Percentiles rank a stretch among this genome's conserved stretches.
Evolutionary conservation across 1,140 invertebrate species (phyloP).

Genomic region (Hydropsyche tenuis): DNA sequence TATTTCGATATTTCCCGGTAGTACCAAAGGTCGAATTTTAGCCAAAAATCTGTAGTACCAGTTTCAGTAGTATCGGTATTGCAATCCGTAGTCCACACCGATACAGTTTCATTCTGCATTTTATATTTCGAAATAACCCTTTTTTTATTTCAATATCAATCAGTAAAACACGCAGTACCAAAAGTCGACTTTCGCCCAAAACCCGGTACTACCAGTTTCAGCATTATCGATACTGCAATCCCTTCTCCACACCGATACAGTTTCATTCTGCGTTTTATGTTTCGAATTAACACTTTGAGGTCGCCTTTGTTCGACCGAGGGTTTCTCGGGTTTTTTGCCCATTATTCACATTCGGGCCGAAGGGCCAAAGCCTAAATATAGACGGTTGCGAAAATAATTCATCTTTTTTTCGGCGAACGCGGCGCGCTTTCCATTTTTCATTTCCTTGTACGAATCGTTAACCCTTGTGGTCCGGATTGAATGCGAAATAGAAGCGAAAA

Average conservation of each 20-base stretch:
- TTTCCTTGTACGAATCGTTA: conserved; percentile 19
- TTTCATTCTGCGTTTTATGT: no score
- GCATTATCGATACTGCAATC: no score
- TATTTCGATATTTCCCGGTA: no score
- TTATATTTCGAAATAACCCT: no score
- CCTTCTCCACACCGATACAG: not conserved
- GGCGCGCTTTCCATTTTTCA: conserved; percentile 7
- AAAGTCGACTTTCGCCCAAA: no score
- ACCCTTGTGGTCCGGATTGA: conserved; percentile 6
- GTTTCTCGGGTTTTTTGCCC: not conserved
- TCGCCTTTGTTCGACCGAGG: not conserved
- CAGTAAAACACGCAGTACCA: no score
- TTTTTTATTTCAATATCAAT: no score
- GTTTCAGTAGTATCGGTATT: no score
- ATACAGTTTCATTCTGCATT: not conserved
- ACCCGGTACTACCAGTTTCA: no score
- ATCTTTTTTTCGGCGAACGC: not conserved
- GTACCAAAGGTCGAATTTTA: no score
- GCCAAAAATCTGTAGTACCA: no score
- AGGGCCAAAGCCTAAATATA: no score
- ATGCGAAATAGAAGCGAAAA: not conserved
- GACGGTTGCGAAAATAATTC: conserved; percentile 9
- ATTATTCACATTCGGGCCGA: not conserved
- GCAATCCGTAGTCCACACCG: not conserved
- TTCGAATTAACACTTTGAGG: conserved; percentile 14